These are phyloP conservation scores for Paratrypauchen microcephalus DNA, from an alignment of 2,797 vertebrate genomes.

Conservation along the genomic window DNA sequence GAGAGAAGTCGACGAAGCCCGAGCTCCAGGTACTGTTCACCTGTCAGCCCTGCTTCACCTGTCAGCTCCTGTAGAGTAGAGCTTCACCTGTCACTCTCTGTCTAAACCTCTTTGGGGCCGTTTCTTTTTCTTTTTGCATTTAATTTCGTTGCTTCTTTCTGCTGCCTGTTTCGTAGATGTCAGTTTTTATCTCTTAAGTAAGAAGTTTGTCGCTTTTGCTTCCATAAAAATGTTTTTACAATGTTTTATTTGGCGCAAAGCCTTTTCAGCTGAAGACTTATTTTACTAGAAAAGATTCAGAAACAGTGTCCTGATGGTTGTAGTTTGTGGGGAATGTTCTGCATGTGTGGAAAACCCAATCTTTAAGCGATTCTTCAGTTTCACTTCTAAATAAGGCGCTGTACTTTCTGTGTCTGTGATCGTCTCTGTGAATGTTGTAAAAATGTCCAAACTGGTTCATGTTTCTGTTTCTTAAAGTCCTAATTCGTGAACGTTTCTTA, in stretches of 20 bases:
- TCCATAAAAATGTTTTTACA: background rate
- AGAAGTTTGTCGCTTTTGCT: background rate
- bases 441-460: background rate
- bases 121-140: background rate
- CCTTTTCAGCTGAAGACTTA: too few relatives aligned
- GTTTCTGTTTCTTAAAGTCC: background rate
- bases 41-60: background rate
- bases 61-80: background rate
- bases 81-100: background rate
- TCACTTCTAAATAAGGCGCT: background rate
- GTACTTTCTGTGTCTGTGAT: background rate
- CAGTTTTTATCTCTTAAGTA: background rate
- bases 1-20: background rate
- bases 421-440: background rate
- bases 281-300: too few relatives aligned
- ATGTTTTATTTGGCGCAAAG: too few relatives aligned
- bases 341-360: background rate
- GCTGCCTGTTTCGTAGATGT: background rate
- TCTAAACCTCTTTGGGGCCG: background rate
- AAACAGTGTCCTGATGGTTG: too few relatives aligned
- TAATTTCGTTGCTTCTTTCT: background rate
- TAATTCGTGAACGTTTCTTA: background rate
- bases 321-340: background rate
- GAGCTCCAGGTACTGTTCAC: conserved; percentile 7
- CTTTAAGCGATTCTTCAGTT: background rate